A percentile compares a stretch with the other conserved stretches of the same genome.
These are phyloP conservation scores for Lindbergichthys nudifrons DNA, from an alignment of 2,797 vertebrate species.

Conservation along the genomic window DNA sequence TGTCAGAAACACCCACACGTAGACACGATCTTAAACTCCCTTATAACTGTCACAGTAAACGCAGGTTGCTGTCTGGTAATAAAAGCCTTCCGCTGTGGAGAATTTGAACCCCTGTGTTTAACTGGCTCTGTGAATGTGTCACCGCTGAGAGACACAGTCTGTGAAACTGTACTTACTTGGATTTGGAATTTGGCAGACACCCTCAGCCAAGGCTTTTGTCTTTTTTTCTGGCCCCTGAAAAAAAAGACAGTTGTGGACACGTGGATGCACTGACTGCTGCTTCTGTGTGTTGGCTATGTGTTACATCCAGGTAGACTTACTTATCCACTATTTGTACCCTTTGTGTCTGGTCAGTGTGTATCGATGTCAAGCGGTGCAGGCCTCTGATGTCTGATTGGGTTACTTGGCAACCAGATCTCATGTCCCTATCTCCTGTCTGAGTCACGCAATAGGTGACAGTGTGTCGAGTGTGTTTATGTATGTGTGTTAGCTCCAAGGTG, in stretches of 20 bases:
- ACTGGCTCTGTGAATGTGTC: conserved; percentile 54
- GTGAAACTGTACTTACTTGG: conserved; percentile 46
- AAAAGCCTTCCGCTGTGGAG: conserved; percentile 70
- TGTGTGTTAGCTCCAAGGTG: background rate
- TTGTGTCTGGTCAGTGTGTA: conserved; percentile 17
- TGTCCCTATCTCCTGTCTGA: conserved; percentile 25
- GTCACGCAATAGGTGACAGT: background rate
- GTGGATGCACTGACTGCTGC: conserved; percentile 14
- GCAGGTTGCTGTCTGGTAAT: conserved; percentile 60
- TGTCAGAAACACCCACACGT: conserved; percentile 29
- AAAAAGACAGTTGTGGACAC: conserved; percentile 9
- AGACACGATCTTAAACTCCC: conserved; percentile 35
- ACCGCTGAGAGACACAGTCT: conserved; percentile 35
- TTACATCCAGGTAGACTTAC: conserved; percentile 22
- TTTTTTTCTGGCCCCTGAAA: background rate
- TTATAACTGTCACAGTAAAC: conserved; percentile 51
- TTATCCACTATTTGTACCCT: conserved; percentile 29
- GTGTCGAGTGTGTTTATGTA: background rate
- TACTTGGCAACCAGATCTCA: conserved; percentile 53
- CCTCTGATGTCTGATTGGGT: conserved; percentile 49
- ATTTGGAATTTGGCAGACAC: conserved; percentile 50
- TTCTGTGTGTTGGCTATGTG: background rate
- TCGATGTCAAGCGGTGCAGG: conserved; percentile 27
- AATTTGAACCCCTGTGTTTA: conserved; percentile 66
- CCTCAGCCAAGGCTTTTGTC: conserved; percentile 22